Conservation (phyloP, 2,113 vertebrate genomes). For the Corythornis cristatus region DNA sequence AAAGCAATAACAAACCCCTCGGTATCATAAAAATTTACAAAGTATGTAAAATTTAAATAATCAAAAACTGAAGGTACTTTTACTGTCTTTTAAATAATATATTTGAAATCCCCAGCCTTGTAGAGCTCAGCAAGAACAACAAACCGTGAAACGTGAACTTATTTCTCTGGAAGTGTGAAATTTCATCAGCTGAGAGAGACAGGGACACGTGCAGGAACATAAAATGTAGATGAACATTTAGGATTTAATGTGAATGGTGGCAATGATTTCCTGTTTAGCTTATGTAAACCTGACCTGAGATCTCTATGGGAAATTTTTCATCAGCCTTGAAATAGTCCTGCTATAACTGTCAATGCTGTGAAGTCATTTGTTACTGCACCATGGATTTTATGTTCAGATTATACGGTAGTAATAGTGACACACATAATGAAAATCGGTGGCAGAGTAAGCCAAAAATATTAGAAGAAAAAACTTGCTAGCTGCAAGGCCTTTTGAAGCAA, state of each 20-base stretch:
- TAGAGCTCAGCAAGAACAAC: constrained; percentile 50
- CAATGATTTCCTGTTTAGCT: constrained; percentile 79
- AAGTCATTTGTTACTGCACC: constrained; percentile 77
- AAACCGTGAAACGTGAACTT: constrained; percentile 58
- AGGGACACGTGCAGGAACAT: constrained; percentile 68
- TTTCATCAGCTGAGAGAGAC: constrained; percentile 70
- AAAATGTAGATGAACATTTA: constrained; percentile 78
- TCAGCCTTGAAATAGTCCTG: constrained; percentile 74
- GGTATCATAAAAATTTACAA: constrained; percentile 79
- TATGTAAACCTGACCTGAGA: constrained; percentile 77
- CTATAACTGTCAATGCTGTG: constrained; percentile 79
- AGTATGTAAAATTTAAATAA: constrained; percentile 79
- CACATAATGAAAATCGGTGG: constrained; percentile 72
- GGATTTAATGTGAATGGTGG: constrained; percentile 76
- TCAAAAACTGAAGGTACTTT: constrained; percentile 68
- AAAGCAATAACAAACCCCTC: constrained; percentile 74
- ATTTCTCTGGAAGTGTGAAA: constrained; percentile 66
- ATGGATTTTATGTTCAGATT: constrained; percentile 81
- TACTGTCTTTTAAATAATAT: constrained; percentile 51
- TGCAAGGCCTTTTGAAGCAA: constrained; percentile 25
- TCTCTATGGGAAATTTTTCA: constrained; percentile 78
- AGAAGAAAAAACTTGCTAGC: constrained; percentile 31
- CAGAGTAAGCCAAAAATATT: constrained; percentile 66
- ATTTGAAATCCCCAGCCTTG: constrained; percentile 8
- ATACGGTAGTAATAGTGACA: constrained; percentile 78